Conservation (phyloP, 2,113 vertebrate genomes). For the Xerus inauris region DNA sequence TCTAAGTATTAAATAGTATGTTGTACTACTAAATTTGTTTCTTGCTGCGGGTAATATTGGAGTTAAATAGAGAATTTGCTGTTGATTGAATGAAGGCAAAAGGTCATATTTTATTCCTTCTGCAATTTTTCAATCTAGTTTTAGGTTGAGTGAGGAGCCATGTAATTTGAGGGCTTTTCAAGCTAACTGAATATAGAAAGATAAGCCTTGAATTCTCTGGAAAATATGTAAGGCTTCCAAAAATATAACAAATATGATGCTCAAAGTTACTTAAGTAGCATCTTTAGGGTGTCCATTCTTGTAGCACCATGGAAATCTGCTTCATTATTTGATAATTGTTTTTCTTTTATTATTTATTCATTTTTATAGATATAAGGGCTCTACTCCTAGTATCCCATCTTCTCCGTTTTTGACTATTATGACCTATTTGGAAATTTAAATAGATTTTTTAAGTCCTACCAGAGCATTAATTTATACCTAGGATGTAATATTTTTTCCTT, state of each 20-base stretch:
- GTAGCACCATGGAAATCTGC: not conserved
- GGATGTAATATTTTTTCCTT: not conserved
- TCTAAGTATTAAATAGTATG: not conserved
- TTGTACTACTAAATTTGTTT: not conserved
- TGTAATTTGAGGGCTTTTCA: not conserved
- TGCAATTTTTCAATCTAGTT: not conserved
- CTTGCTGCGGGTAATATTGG: not conserved
- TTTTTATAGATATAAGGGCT: not conserved
- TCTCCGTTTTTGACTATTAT: not conserved
- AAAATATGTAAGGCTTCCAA: not conserved
- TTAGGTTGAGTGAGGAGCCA: not conserved
- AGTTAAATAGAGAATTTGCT: not conserved
- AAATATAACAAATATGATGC: not conserved
- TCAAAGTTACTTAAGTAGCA: not conserved
- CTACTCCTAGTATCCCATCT: not conserved
- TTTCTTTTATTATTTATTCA: constrained; percentile 1
- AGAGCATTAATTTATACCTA: not conserved
- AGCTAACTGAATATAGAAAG: not conserved
- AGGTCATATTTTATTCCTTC: not conserved
- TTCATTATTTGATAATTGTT: not conserved
- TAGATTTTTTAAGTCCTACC: not conserved
- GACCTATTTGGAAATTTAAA: not conserved
- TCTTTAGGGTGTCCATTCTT: not conserved
- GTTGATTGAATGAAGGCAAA: not conserved
- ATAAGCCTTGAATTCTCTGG: not conserved